Percentiles rank a stretch among this genome's conserved stretches.
These are phyloP conservation scores for Archaeoteleia sp. DNA, from an alignment of 2,888 invertebrate genomes.

Conservation along the genomic window DNA sequence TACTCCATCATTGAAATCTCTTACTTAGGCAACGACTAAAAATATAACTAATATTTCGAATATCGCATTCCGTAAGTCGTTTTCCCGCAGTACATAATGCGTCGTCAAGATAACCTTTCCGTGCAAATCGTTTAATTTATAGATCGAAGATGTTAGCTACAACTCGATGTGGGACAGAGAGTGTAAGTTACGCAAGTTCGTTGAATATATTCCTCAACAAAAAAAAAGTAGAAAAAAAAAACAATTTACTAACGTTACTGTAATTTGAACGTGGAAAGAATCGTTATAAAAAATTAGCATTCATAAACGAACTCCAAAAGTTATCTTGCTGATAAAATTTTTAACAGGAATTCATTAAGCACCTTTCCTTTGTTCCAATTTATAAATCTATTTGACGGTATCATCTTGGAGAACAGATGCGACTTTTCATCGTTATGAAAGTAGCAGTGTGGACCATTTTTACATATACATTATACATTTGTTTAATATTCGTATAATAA, in stretches of 20 bases:
- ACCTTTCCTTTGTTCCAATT: too few relatives aligned
- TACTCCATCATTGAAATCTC: constrained; percentile 10
- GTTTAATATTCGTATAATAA: too few relatives aligned
- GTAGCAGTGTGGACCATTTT: too few relatives aligned
- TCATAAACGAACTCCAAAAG: too few relatives aligned
- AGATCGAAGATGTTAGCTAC: constrained; percentile 48
- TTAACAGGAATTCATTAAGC: too few relatives aligned
- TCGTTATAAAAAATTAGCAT: not conserved
- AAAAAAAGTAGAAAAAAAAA: constrained; percentile 11
- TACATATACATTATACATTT: too few relatives aligned
- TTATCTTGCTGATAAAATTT: too few relatives aligned
- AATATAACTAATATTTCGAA: constrained; percentile 30
- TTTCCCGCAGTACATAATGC: constrained; percentile 41
- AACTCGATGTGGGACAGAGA: constrained; percentile 48
- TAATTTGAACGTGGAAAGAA: constrained; percentile 1
- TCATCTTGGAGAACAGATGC: too few relatives aligned
- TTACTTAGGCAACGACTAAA: constrained; percentile 2
- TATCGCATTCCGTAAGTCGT: constrained; percentile 39
- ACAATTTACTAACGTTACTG: not conserved
- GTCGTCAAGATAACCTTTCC: constrained; percentile 49
- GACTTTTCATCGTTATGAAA: too few relatives aligned
- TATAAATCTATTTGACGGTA: too few relatives aligned
- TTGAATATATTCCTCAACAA: constrained; percentile 15
- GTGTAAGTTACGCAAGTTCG: constrained; percentile 38
- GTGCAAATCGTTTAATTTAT: constrained; percentile 52